These are phyloP conservation scores for Elanoides forficatus DNA, from an alignment of 2,113 vertebrate genomes.

Conservation along the genomic window DNA sequence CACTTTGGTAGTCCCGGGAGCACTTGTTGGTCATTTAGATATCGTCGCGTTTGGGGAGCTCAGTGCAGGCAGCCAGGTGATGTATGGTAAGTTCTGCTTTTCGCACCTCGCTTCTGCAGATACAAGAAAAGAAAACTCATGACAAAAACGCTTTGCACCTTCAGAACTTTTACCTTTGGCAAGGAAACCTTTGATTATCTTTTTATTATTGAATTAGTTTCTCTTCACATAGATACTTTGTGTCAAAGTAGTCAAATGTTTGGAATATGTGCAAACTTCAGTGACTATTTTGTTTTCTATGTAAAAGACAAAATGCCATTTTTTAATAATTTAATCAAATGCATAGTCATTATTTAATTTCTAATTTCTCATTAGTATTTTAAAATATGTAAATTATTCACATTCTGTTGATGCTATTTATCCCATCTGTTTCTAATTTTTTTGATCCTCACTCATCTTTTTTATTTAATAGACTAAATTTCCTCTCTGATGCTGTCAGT, in stretches of 20 bases:
- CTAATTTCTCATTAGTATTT: background rate
- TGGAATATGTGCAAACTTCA: background rate
- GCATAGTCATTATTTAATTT: background rate
- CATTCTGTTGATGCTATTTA: background rate
- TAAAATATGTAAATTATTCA: background rate
- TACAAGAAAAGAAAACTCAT: background rate
- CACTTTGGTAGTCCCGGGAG: no score
- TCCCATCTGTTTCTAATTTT: background rate
- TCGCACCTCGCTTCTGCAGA: rapidly evolving
- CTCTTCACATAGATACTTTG: background rate
- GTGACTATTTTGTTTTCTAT: background rate
- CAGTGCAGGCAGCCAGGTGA: rapidly evolving
- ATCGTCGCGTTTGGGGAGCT: rapidly evolving
- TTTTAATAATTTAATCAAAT: background rate
- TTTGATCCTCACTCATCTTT: background rate
- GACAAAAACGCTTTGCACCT: background rate
- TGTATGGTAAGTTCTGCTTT: background rate
- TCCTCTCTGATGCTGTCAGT: background rate
- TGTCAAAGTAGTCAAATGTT: background rate
- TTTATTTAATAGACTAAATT: background rate
- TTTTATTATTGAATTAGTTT: background rate
- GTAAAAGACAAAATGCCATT: background rate
- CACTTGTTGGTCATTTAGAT: background rate
- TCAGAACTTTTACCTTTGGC: background rate
- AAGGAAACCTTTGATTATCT: background rate